phyloP scores from a whole-genome alignment of 2,888 invertebrate species.

The Erpobdella octoculata region DNA sequence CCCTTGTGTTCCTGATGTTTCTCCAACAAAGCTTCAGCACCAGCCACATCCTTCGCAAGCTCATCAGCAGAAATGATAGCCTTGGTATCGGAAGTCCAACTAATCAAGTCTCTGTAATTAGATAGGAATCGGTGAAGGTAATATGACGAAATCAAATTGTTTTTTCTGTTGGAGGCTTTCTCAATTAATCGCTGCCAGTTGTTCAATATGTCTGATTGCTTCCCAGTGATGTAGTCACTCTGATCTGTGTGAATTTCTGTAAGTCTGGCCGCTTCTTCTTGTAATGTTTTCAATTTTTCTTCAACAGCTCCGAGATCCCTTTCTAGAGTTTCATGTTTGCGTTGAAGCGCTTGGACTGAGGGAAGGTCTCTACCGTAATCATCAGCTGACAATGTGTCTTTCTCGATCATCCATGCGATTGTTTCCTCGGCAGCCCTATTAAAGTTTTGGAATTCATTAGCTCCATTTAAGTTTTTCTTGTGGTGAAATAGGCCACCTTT shows the following conservation, averaged over 20 bases:
- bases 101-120: slow-evolving; percentile 77
- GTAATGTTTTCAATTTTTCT: slow-evolving; percentile 81
- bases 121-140: slow-evolving; percentile 90
- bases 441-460: slow-evolving; percentile 96
- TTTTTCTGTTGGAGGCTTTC: slow-evolving; percentile 73
- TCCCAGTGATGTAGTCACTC: slow-evolving; percentile 78
- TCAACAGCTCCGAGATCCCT: slow-evolving; percentile 90
- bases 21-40: slow-evolving; percentile 91
- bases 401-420: slow-evolving; percentile 97
- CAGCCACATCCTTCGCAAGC: slow-evolving; percentile 95
- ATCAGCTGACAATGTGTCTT: slow-evolving; percentile 90
- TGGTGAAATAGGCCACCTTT: too few species aligned
- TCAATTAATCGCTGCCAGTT: slow-evolving; percentile 87
- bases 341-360: slow-evolving; percentile 87
- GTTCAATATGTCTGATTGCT: slow-evolving; percentile 81
- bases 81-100: slow-evolving; percentile 95
- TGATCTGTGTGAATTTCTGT: slow-evolving; percentile 89
- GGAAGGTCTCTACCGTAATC: slow-evolving; percentile 94
- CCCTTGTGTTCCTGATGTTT: slow-evolving; percentile 93
- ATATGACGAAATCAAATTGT: slow-evolving; percentile 86
- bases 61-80: slow-evolving; percentile 95
- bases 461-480: slow-evolving; percentile 86
- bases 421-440: slow-evolving; percentile 96
- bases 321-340: slow-evolving; percentile 93
- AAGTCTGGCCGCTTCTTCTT: slow-evolving; percentile 82